Conservation (phyloP, 2,113 vertebrate species). For the Coreoperca whiteheadi region DNA sequence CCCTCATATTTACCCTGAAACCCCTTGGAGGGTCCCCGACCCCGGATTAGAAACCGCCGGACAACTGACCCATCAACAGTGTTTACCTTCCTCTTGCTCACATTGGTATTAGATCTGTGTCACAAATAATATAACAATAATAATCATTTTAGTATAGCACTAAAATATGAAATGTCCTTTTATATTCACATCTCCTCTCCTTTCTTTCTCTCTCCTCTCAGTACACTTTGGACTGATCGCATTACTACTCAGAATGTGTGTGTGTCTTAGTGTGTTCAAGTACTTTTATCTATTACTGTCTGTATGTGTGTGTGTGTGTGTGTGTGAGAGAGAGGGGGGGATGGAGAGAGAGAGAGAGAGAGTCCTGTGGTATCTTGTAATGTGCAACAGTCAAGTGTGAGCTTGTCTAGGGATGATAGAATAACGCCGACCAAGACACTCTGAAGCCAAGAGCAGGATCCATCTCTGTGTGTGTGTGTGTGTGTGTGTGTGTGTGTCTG, state of each 20-base stretch:
- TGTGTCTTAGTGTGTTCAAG: conserved; percentile 3
- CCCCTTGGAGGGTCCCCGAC: neutral
- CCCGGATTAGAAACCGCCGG: neutral
- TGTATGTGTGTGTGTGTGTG: conserved; percentile 19
- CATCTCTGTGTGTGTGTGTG: conserved; percentile 12
- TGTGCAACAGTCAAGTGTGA: conserved; percentile 33
- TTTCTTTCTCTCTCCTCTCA: neutral
- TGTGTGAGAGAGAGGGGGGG: neutral
- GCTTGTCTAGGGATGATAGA: conserved; percentile 64
- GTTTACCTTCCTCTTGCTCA: neutral
- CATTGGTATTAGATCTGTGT: neutral
- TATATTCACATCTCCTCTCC: neutral
- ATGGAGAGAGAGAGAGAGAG: too few species aligned
- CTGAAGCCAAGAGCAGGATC: conserved; percentile 32
- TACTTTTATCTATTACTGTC: neutral
- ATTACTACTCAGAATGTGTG: conserved; percentile 28
- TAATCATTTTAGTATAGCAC: neutral
- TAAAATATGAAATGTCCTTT: conserved; percentile 19
- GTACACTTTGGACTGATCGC: conserved; percentile 35
- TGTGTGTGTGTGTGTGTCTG: conserved; percentile 17
- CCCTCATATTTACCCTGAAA: neutral
- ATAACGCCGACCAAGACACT: conserved; percentile 68
- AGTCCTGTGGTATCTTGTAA: conserved; percentile 21
- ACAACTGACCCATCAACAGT: neutral
- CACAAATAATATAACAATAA: neutral